phyloP scores from a whole-genome alignment of 1,140 invertebrate species.

The Oncopodura yosiiana region DNA sequence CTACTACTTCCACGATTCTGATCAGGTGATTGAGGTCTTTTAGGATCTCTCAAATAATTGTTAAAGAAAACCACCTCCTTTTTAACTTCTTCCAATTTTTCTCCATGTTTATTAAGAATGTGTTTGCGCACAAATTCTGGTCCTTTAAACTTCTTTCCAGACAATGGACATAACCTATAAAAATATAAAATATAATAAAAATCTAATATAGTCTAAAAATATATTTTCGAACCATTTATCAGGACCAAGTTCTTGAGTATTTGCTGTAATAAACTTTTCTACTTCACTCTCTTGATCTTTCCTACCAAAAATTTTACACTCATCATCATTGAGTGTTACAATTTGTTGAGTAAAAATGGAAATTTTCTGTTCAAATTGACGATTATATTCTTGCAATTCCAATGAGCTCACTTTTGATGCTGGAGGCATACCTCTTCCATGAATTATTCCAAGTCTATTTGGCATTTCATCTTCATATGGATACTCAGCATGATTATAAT shows the following conservation, averaged over 20 bases:
- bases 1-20: conserved; percentile 41
- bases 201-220: too few relatives aligned
- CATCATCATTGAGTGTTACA: conserved; percentile 61
- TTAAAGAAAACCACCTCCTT: conserved; percentile 96
- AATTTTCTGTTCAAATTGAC: conserved; percentile 76
- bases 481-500: conserved; percentile 98
- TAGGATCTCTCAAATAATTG: conserved; percentile 90
- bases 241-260: conserved; percentile 89
- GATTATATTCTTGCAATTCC: conserved; percentile 67
- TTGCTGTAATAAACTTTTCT: conserved; percentile 86
- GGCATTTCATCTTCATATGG: conserved; percentile 99
- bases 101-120: conserved; percentile 92
- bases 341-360: conserved; percentile 67
- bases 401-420: conserved; percentile 56
- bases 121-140: conserved; percentile 98
- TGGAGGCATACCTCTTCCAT: conserved; percentile 79
- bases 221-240: conserved; percentile 98
- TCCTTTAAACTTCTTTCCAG: conserved; percentile 98
- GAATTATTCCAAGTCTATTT: conserved; percentile 95
- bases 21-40: conserved; percentile 86
- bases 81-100: conserved; percentile 93
- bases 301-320: conserved; percentile 72
- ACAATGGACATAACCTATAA: conserved; percentile 96
- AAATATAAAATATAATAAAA: too few relatives aligned
- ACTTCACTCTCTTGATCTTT: conserved; percentile 81